Evolutionary conservation across 2,888 invertebrate genomes (phyloP).

Genomic region (Ecdyonurus torrentis): DNA sequence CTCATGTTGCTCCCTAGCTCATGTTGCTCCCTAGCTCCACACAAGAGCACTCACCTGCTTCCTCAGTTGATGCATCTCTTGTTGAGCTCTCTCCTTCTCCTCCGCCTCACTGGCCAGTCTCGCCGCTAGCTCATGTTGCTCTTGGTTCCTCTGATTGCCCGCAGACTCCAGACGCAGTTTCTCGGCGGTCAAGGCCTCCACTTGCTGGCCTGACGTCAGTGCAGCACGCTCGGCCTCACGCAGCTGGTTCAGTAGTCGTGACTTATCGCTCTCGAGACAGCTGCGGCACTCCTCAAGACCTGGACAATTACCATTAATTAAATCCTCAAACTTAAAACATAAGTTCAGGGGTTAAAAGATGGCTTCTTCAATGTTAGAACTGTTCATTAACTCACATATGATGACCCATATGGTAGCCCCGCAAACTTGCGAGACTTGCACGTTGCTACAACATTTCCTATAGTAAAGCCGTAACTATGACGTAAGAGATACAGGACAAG

Average conservation of each 20-base stretch:
- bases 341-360: too few relatives aligned
- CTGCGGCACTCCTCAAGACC: constrained; percentile 64
- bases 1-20: too few relatives aligned
- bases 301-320: constrained; percentile 19
- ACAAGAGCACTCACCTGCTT: constrained; percentile 51
- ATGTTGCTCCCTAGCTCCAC: too few relatives aligned
- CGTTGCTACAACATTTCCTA: too few relatives aligned
- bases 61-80: constrained; percentile 53
- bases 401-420: too few relatives aligned
- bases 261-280: constrained; percentile 55
- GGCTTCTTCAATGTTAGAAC: too few relatives aligned
- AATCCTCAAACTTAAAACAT: neutral
- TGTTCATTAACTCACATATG: too few relatives aligned
- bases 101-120: constrained; percentile 50
- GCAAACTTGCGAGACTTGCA: too few relatives aligned
- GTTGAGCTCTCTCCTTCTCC: constrained; percentile 55
- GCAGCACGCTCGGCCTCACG: constrained; percentile 57
- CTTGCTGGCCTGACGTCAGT: constrained; percentile 51
- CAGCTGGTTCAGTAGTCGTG: constrained; percentile 47
- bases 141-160: constrained; percentile 39
- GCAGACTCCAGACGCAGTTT: constrained; percentile 50
- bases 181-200: constrained; percentile 46
- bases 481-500: too few relatives aligned
- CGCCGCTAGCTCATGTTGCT: constrained; percentile 14
- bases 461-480: too few relatives aligned